Base-by-base conservation (phyloP, 2,888 invertebrate genomes). In the Branchinecta sandiegonensis region DNA sequence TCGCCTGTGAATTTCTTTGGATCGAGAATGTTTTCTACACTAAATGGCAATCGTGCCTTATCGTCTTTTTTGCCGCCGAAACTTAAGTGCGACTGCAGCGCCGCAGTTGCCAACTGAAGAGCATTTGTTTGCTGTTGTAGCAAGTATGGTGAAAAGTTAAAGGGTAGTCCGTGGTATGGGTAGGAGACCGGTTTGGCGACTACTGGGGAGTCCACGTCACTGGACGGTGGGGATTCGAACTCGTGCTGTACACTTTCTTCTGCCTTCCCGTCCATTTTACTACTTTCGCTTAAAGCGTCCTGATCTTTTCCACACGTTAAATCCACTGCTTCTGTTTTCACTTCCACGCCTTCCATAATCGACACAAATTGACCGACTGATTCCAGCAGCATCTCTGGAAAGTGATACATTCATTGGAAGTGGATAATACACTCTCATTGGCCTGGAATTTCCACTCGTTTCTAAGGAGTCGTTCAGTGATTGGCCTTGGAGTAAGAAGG, bases 1-100 rank as follows among this genome's bases (percentile, higher is more conserved):
- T 73, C 73, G 47, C 90, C 90, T 46, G 90, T 91, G 77, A 92
- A 92, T 80, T 92, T 92, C 74, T 86, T 91, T 6, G 92, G 92
- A 78, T 92, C 91, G 73, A 92, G 79, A 72, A 92, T 92, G 76
- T 92, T 92, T 80, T 92, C 91, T 37, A 92, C 92, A 8, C 69
- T 69, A 23, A 69, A 69, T 13, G 56, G 56, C 8, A 56, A 17
- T 56, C 56, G n/a, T 10, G 56, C 56, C 17, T 56, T 56, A 14
- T 56, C 56, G 8, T 56, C 56, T 9, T 56, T 56, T 9, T 56
- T 56, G 8, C 14, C 56, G n/a, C 14, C 56, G 9, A 56, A 56
- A 9, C 17, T 56, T 17, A 56, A 56, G 8, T 56, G 56, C 14
- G 56, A 56, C 17, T 56, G 56, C 17, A 56, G 17, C n/a, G 56